Base-by-base conservation (phyloP, 2,888 invertebrate genomes). In the Leucoma salicis region DNA sequence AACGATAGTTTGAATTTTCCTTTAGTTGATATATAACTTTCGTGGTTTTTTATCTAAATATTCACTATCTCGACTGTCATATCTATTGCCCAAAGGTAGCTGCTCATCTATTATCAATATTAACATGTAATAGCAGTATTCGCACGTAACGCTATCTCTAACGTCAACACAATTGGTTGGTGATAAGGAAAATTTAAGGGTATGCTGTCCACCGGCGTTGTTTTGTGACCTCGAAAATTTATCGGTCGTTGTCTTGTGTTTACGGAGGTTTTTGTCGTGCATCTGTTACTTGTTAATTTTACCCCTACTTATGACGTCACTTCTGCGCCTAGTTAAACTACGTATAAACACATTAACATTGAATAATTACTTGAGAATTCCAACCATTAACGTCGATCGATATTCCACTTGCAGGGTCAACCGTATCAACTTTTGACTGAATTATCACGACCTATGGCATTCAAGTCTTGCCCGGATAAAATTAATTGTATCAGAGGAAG, bases 221-320 rank as follows among this genome's bases (percentile, higher is more conserved):
- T 35, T 44, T 32, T 52, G 62, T 63, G 72, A 74, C 76, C 77
- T 82, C 76, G 68, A 77, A 73, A 57, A 64, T 63, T 73, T 77
- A 84, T 84, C 84, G 83, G 83, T 78, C 83, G 72, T 79, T 78
- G 82, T 73, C 78, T 67, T 59, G 41, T 74, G 69, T 76, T 77
- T 69, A 64, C 68, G 74, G 74, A 82, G 74, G 66, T 64, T 79
- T 78, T 76, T 58, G 41, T 57, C 48, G 42, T 35, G 35, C 43
- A 24, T 27, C 38, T 49, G 45, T 47, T 46, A 53, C 27, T 39
- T 45, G 46, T 47, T 31, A 41, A 27, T 38, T 45, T 43, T 44
- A 42, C 34, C 29, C 51, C 32, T 14, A n/a, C 29, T 53, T 44
- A 55, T 53, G 56, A 52, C 53, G 49, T 57, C 51, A 54, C 16